These are phyloP conservation scores for Carterocephalus palaemon DNA, from an alignment of 2,888 invertebrate genomes.

Conservation along the genomic window DNA sequence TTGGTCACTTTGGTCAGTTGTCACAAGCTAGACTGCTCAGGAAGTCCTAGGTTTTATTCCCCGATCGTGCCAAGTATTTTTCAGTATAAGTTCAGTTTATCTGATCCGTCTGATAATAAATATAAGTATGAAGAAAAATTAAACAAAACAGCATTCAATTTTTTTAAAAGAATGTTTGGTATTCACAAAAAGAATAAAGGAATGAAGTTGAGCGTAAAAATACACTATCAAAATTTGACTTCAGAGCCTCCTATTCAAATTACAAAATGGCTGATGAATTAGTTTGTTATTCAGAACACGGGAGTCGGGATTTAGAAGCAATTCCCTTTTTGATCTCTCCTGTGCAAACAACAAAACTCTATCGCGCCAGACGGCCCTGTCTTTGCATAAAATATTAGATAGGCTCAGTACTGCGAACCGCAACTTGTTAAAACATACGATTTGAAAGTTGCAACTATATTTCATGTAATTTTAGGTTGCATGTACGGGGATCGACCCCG, in stretches of 20 bases:
- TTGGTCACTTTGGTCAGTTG: too few species aligned
- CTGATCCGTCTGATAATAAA: too few species aligned
- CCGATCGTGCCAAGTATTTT: too few species aligned
- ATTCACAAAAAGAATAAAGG: too few species aligned
- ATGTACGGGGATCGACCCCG: too few species aligned
- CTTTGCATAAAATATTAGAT: constrained; percentile 73
- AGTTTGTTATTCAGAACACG: constrained; percentile 70
- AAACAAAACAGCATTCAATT: neutral
- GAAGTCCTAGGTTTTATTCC: too few species aligned
- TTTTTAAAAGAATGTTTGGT: too few species aligned
- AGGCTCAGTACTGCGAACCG: constrained; percentile 26
- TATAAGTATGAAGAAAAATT: neutral
- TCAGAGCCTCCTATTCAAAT: constrained; percentile 49
- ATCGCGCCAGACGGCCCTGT: constrained; percentile 56
- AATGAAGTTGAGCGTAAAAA: too few species aligned
- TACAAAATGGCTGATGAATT: constrained; percentile 54
- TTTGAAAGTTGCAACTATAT: neutral
- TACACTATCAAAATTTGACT: constrained; percentile 1
- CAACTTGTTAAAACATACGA: constrained; percentile 6
- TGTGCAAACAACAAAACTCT: constrained; percentile 66
- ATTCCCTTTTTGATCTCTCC: constrained; percentile 74
- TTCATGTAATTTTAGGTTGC: too few species aligned
- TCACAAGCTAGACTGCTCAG: too few species aligned
- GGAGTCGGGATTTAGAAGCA: constrained; percentile 64
- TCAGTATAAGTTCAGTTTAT: too few species aligned